Evolutionary conservation across 2,797 vertebrate species (phyloP).

Genomic region (Phoxinus dragarum): DNA sequence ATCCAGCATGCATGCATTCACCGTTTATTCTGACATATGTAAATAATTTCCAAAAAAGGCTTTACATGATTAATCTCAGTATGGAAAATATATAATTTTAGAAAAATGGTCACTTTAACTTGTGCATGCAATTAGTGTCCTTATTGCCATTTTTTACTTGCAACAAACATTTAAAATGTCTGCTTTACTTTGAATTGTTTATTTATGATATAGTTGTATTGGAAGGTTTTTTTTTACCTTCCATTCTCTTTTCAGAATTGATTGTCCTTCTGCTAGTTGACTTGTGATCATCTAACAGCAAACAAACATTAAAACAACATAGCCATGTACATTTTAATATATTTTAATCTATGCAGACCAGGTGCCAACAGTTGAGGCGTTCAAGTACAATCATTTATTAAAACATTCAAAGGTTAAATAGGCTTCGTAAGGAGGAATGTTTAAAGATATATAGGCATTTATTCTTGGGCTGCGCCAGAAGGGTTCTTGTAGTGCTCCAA

Average conservation of each 20-base stretch:
- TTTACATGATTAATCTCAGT: neutral
- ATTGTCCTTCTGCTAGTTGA: neutral
- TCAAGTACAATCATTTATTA: slow-evolving; percentile 52
- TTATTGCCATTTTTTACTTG: neutral
- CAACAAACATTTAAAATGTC: neutral
- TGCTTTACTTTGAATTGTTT: neutral
- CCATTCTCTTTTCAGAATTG: neutral
- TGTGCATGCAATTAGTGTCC: neutral
- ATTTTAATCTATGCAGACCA: neutral
- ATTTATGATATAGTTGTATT: neutral
- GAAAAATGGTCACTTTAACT: neutral
- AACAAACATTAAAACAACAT: neutral
- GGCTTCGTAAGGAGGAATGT: slow-evolving; percentile 42
- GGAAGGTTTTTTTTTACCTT: neutral
- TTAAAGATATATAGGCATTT: neutral
- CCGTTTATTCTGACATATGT: too few species aligned
- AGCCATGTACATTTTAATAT: neutral
- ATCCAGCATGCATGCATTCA: neutral
- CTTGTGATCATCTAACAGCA: neutral
- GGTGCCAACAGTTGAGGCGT: neutral
- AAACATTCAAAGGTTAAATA: slow-evolving; percentile 39
- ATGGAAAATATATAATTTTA: neutral
- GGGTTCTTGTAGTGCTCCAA: slow-evolving; percentile 79
- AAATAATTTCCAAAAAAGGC: too few species aligned
- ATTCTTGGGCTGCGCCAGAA: neutral